Conservation (phyloP, 2,888 invertebrate genomes). For the Hoplodrina ambigua region DNA sequence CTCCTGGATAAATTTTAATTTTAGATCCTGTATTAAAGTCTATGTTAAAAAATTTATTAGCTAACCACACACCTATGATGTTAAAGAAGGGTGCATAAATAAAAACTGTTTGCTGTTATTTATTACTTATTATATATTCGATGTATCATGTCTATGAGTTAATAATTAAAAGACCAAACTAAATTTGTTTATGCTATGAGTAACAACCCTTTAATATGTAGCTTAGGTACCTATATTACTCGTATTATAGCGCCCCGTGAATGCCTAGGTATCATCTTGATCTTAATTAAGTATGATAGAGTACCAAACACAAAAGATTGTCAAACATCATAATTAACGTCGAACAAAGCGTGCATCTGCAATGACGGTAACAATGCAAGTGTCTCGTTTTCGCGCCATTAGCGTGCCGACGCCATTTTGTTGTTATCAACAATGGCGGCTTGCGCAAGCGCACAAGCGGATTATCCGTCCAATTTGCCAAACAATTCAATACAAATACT, state of each 20-base stretch:
- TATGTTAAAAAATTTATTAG: neutral
- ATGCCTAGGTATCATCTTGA: conserved; percentile 3
- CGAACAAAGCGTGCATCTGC: conserved; percentile 54
- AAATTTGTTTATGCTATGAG: neutral
- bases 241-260: neutral
- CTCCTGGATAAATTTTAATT: conserved; percentile 21
- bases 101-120: neutral
- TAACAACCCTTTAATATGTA: neutral
- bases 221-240: neutral
- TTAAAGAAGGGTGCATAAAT: too few species aligned
- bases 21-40: conserved; percentile 12
- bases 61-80: neutral
- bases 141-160: neutral
- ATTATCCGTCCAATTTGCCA: conserved; percentile 82
- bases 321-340: conserved; percentile 47
- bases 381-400: conserved; percentile 73
- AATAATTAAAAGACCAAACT: neutral
- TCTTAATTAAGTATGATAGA: neutral
- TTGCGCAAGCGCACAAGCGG: conserved; percentile 75
- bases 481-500: conserved; percentile 75
- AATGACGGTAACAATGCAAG: conserved; percentile 62
- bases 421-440: conserved; percentile 69
- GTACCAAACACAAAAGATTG: conserved; percentile 26
- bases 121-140: neutral
- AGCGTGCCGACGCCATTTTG: conserved; percentile 71